Evolutionary conservation across 2,888 invertebrate species (phyloP).

Genomic region (Diabrotica balteata): DNA sequence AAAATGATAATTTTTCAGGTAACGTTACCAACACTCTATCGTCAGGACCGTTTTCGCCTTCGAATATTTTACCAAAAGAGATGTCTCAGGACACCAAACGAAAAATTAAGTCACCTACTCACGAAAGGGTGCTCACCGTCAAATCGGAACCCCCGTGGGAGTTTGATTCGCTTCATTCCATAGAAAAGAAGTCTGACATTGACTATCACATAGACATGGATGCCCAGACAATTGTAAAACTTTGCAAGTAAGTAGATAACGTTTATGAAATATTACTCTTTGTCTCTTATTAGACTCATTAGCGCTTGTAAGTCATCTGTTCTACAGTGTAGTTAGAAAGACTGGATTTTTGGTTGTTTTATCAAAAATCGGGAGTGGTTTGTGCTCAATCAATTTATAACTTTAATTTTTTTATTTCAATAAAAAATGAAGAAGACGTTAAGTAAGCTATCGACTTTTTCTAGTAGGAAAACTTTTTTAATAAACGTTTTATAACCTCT

Average conservation of each 20-base stretch:
- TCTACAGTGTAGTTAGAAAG: no score
- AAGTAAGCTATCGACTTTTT: no score
- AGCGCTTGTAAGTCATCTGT: no score
- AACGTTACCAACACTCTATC: slow-evolving; percentile 53
- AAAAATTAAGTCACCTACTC: slow-evolving; percentile 57
- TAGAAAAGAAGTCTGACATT: slow-evolving; percentile 70
- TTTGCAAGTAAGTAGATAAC: slow-evolving; percentile 70
- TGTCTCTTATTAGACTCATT: no score
- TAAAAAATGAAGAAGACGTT: no score
- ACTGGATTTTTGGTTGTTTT: no score
- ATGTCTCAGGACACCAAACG: slow-evolving; percentile 52
- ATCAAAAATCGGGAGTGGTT: no score
- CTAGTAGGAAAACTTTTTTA: no score
- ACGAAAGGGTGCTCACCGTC: slow-evolving; percentile 55
- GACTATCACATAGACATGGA: slow-evolving; percentile 80
- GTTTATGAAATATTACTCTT: no score
- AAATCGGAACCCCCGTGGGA: slow-evolving; percentile 67
- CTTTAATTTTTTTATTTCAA: no score
- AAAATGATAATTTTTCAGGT: slow-evolving; percentile 6
- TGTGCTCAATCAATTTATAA: no score
- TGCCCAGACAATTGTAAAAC: slow-evolving; percentile 74
- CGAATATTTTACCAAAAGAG: slow-evolving; percentile 55
- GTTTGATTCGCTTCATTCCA: slow-evolving; percentile 52
- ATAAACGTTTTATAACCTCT: no score
- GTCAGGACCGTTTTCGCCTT: slow-evolving; percentile 66